These are phyloP conservation scores for Sthenelais limicola DNA, from an alignment of 2,888 invertebrate genomes.

Conservation along the genomic window DNA sequence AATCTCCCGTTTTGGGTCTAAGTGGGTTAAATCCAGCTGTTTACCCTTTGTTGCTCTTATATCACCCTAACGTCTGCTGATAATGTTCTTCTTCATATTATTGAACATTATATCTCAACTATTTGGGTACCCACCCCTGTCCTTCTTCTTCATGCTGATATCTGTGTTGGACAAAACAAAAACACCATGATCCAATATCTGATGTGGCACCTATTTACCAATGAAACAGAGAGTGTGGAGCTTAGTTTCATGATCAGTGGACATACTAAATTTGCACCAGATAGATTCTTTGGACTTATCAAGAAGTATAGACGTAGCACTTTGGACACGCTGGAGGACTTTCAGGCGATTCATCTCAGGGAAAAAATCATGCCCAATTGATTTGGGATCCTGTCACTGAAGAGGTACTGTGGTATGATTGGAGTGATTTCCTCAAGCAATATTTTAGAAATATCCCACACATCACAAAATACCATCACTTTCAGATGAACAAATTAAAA, in stretches of 20 bases:
- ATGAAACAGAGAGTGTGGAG: background rate
- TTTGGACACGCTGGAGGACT: background rate
- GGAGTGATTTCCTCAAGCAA: background rate
- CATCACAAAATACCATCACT: too few relatives aligned
- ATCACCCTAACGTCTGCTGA: too few relatives aligned
- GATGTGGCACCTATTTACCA: background rate
- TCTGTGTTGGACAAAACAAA: background rate
- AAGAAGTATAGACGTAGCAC: background rate
- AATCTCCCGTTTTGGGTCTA: too few relatives aligned
- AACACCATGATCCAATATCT: background rate
- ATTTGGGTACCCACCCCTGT: background rate
- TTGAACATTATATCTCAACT: background rate
- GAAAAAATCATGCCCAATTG: background rate
- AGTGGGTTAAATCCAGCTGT: too few relatives aligned
- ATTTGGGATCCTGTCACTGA: background rate
- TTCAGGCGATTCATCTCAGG: background rate
- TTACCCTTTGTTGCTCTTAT: too few relatives aligned
- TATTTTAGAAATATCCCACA: background rate
- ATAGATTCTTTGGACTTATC: background rate
- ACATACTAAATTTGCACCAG: background rate
- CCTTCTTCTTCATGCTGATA: background rate
- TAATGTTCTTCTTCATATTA: too few relatives aligned
- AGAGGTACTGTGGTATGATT: background rate
- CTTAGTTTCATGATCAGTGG: constrained; percentile 1
- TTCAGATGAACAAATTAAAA: background rate